phyloP scores from a whole-genome alignment of 2,888 invertebrate species.

The Podabrus alpinus region DNA sequence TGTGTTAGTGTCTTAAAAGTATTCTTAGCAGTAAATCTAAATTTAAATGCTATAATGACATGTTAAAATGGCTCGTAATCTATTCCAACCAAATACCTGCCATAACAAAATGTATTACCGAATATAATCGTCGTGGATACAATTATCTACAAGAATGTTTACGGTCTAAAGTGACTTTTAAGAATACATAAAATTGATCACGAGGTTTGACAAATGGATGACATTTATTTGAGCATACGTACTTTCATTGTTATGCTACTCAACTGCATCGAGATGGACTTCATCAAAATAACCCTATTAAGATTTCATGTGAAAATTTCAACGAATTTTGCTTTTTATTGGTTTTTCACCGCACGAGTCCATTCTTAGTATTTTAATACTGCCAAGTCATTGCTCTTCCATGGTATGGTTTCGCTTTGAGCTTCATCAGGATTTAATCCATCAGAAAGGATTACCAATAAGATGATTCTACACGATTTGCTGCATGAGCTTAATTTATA shows the following conservation, averaged over 20 bases:
- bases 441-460: neutral
- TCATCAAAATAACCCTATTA: neutral
- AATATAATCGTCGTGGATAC: conserved; percentile 4
- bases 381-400: neutral
- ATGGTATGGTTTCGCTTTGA: neutral
- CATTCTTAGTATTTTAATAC: neutral
- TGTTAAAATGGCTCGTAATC: conserved; percentile 9
- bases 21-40: conserved; percentile 10
- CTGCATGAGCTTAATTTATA: neutral
- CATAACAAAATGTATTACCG: conserved; percentile 9
- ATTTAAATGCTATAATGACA: neutral
- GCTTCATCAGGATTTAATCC: neutral
- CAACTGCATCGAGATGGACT: neutral
- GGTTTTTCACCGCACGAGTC: neutral
- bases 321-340: neutral
- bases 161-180: neutral
- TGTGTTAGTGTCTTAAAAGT: neutral
- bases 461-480: neutral
- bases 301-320: neutral
- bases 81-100: conserved; percentile 8
- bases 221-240: conserved; percentile 4
- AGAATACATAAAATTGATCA: conserved; percentile 12
- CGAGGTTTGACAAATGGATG: conserved; percentile 14
- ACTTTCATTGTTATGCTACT: neutral
- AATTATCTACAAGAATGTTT: conserved; percentile 16